Evolutionary conservation across 2,113 vertebrate genomes (phyloP).

Genomic region (Hylia prasina): DNA sequence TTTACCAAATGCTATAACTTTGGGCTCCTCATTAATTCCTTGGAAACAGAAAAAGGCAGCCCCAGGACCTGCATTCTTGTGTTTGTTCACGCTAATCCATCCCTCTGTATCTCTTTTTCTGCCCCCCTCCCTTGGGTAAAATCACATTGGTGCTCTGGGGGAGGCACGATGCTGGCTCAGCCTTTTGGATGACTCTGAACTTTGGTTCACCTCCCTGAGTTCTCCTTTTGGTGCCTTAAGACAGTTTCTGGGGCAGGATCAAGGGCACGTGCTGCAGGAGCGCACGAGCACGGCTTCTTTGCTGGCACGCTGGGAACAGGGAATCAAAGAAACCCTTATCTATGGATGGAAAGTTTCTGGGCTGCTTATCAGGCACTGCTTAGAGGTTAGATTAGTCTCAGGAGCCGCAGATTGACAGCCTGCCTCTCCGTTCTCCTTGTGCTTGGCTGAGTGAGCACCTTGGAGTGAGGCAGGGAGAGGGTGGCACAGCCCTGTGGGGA

Average conservation of each 20-base stretch:
- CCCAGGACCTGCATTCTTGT: not conserved
- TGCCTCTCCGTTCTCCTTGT: not conserved
- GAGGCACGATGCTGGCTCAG: not conserved
- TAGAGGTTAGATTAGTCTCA: not conserved
- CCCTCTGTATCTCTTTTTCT: not conserved
- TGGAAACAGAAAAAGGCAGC: not conserved
- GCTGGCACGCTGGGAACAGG: not conserved
- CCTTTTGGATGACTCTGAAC: not conserved
- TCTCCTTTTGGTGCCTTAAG: not conserved
- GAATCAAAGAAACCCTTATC: conserved; percentile 36
- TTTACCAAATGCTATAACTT: not conserved
- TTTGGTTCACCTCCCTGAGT: not conserved
- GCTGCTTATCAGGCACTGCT: conserved; percentile 13
- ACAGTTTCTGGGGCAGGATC: not conserved
- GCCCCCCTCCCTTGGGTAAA: not conserved
- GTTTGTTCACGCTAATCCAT: not conserved
- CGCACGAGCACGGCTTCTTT: not conserved
- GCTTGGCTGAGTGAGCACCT: not conserved
- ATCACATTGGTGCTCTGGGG: not conserved
- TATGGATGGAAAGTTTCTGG: conserved; percentile 37
- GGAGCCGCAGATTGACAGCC: not conserved
- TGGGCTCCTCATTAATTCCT: not conserved
- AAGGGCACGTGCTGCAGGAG: not conserved
- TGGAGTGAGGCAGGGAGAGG: not conserved
- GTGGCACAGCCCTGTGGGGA: not conserved